phyloP scores from a whole-genome alignment of 2,113 vertebrate species.

The Malaclemys terrapin region DNA sequence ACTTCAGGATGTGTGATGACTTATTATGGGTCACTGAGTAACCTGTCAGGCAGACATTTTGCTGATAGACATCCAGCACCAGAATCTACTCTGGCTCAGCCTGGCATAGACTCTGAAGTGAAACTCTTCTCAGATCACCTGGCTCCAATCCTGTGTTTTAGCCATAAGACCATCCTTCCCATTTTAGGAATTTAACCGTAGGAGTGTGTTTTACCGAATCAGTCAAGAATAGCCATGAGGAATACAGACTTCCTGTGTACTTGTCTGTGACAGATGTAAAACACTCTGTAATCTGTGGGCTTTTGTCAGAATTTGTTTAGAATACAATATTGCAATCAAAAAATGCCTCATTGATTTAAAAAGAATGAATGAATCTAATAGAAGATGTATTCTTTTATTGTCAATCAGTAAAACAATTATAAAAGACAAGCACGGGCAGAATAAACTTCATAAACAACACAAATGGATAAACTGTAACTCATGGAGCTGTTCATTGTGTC shows the following conservation, averaged over 20 bases:
- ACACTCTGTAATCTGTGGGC: not conserved
- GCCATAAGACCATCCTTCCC: not conserved
- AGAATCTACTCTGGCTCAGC: slow-evolving; percentile 4
- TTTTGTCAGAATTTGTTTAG: not conserved
- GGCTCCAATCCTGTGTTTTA: not conserved
- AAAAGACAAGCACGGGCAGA: not conserved
- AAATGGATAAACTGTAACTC: not conserved
- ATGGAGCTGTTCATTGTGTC: not conserved
- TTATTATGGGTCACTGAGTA: not conserved
- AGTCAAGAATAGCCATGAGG: not conserved
- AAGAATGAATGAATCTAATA: not conserved
- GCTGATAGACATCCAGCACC: not conserved
- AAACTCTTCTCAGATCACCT: not conserved
- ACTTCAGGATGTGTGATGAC: not conserved
- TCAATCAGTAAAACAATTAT: not conserved
- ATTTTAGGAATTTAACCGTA: not conserved
- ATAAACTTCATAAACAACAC: not conserved
- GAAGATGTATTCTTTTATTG: not conserved
- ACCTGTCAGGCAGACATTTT: not conserved
- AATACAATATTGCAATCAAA: not conserved
- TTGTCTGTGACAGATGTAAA: not conserved
- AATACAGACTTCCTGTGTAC: not conserved
- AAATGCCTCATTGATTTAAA: not conserved
- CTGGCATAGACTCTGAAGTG: not conserved
- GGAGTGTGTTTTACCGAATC: not conserved